Evolutionary conservation across 1,140 invertebrate species (phyloP).

Genomic region (Brachionus plicatilis): DNA sequence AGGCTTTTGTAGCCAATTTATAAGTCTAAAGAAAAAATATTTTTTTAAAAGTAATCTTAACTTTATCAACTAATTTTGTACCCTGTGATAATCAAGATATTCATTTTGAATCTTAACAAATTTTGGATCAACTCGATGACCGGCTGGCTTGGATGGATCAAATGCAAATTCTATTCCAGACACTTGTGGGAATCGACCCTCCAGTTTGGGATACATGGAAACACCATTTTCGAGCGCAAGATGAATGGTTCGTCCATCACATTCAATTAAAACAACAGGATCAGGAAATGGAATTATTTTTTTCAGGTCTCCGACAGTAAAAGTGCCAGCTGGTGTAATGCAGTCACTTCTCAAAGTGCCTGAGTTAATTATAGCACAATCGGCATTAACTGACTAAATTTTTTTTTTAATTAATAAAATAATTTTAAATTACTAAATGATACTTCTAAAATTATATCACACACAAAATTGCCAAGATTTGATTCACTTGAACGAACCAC

Average conservation of each 20-base stretch:
- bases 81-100: not conserved
- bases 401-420: slow-evolving; percentile 73
- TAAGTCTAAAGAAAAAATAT: not conserved
- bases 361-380: slow-evolving; percentile 76
- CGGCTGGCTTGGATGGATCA: slow-evolving; percentile 64
- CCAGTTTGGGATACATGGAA: slow-evolving; percentile 70
- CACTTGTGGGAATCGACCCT: slow-evolving; percentile 71
- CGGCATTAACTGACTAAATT: slow-evolving; percentile 74
- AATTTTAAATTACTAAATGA: no score
- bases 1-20: slow-evolving; percentile 31
- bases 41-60: not conserved
- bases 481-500: slow-evolving; percentile 72
- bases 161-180: slow-evolving; percentile 77
- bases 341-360: slow-evolving; percentile 74
- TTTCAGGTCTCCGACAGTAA: slow-evolving; percentile 73
- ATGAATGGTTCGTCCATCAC: slow-evolving; percentile 18
- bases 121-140: not conserved
- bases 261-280: slow-evolving; percentile 66
- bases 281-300: slow-evolving; percentile 77
- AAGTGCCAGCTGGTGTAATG: slow-evolving; percentile 69
- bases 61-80: not conserved
- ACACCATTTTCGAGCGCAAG: slow-evolving; percentile 72
- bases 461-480: slow-evolving; percentile 62
- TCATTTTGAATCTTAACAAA: slow-evolving; percentile 6
- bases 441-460: not conserved